These are phyloP conservation scores for Bombylius discolor DNA, from an alignment of 2,888 invertebrate genomes.

Conservation along the genomic window DNA sequence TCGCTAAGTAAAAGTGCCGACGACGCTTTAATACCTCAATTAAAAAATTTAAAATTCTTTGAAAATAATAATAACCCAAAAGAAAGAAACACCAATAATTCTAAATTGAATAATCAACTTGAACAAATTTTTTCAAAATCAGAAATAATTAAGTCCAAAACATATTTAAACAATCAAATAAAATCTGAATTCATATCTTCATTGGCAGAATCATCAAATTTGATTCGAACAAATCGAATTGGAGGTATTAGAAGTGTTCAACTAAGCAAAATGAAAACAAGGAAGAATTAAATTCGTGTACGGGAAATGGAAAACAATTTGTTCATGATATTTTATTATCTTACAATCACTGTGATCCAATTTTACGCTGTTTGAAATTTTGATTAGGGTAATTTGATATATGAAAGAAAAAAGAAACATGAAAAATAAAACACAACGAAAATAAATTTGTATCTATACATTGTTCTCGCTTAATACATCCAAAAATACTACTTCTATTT, in stretches of 20 bases:
- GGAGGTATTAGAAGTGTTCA: no score
- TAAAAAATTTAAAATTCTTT: background rate
- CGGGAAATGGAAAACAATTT: constrained; percentile 17
- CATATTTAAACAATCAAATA: background rate
- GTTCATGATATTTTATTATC: constrained; percentile 30
- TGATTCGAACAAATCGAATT: background rate
- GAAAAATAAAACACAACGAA: no score
- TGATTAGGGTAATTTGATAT: constrained; percentile 32
- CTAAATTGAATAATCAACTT: constrained; percentile 9
- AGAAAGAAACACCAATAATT: background rate
- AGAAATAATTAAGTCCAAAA: constrained; percentile 26
- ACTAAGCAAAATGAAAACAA: no score
- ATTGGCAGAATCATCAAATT: background rate
- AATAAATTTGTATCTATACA: no score
- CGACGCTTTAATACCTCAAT: background rate
- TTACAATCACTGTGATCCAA: constrained; percentile 33
- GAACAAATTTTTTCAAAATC: constrained; percentile 26
- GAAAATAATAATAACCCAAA: background rate
- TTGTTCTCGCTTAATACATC: no score
- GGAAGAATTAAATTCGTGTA: no score
- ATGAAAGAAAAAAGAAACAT: no score
- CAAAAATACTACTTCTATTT: no score
- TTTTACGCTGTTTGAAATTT: constrained; percentile 30
- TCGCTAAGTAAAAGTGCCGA: constrained; percentile 30
- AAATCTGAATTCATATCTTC: background rate